Conservation (phyloP, 2,113 vertebrate genomes). For the Istiophorus platypterus region DNA sequence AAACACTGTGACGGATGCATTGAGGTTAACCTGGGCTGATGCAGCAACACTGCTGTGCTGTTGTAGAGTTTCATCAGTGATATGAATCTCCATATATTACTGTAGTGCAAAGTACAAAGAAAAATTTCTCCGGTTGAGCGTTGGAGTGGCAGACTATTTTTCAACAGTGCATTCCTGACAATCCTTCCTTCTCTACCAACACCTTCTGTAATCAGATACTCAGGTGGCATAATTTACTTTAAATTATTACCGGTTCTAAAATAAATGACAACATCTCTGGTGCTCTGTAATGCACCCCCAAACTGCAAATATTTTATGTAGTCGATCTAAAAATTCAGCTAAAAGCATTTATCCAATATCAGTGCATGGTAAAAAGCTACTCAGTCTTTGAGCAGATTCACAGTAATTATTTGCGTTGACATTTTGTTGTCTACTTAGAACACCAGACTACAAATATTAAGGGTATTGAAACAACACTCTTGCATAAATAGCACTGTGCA, state of each 20-base stretch:
- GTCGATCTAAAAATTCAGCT: conserved; percentile 27
- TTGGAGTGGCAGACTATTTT: conserved; percentile 26
- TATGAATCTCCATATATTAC: conserved; percentile 48
- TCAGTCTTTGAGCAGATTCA: conserved; percentile 42
- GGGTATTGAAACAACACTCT: conserved; percentile 16
- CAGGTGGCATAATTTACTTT: conserved; percentile 33
- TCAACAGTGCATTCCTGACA: conserved; percentile 28
- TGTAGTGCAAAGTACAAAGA: conserved; percentile 62
- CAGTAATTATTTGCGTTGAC: conserved; percentile 24
- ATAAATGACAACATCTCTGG: conserved; percentile 41
- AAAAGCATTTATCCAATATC: conserved; percentile 27
- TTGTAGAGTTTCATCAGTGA: conserved; percentile 50
- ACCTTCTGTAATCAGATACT: conserved; percentile 43
- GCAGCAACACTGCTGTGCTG: conserved; percentile 26
- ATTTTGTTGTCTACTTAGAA: conserved; percentile 28
- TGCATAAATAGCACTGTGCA: conserved; percentile 24
- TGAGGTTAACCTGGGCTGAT: conserved; percentile 37
- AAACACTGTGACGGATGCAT: conserved; percentile 18
- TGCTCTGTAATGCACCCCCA: conserved; percentile 50
- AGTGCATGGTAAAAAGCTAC: conserved; percentile 33
- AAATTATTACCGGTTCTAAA: conserved; percentile 35
- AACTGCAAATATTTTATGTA: conserved; percentile 49
- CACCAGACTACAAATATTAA: conserved; percentile 21
- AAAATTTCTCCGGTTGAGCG: conserved; percentile 36
- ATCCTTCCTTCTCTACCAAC: not conserved